Percentiles rank a stretch among this genome's conserved stretches.
These are phyloP conservation scores for Epizoanthus stellaris DNA, from an alignment of 92 coral and sea anemone genomes.

Conservation along the genomic window DNA sequence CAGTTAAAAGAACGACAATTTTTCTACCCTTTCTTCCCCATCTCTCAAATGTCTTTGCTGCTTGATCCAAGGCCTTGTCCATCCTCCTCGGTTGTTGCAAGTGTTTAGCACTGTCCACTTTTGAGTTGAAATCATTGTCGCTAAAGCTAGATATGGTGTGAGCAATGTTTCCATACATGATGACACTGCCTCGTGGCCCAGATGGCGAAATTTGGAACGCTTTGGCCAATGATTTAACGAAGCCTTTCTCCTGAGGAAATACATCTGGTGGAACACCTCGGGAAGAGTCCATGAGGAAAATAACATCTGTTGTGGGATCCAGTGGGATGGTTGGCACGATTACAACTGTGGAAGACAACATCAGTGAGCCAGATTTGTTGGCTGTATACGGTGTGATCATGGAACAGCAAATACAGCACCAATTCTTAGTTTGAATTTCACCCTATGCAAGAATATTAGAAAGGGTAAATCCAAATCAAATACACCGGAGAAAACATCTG, in stretches of 20 bases:
- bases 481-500: no score
- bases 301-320: constrained; percentile 26
- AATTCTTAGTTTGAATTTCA: no score
- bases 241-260: constrained; percentile 13
- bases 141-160: background rate
- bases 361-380: no score
- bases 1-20: constrained; percentile 65
- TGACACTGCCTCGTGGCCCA: constrained; percentile 21
- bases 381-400: no score
- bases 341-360: background rate
- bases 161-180: background rate
- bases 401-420: no score
- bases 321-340: constrained; percentile 16
- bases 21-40: constrained; percentile 45
- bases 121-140: constrained; percentile 35
- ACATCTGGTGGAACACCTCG: background rate
- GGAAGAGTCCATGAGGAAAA: constrained; percentile 29
- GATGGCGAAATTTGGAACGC: constrained; percentile 33
- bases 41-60: constrained; percentile 40
- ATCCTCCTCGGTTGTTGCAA: constrained; percentile 54
- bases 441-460: no score
- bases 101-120: constrained; percentile 58
- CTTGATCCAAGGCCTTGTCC: constrained; percentile 69
- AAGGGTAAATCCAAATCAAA: no score
- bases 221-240: constrained; percentile 21